These are phyloP conservation scores for Steinernema carpocapsae DNA, from an alignment of 2,888 invertebrate species.

Conservation along the genomic window DNA sequence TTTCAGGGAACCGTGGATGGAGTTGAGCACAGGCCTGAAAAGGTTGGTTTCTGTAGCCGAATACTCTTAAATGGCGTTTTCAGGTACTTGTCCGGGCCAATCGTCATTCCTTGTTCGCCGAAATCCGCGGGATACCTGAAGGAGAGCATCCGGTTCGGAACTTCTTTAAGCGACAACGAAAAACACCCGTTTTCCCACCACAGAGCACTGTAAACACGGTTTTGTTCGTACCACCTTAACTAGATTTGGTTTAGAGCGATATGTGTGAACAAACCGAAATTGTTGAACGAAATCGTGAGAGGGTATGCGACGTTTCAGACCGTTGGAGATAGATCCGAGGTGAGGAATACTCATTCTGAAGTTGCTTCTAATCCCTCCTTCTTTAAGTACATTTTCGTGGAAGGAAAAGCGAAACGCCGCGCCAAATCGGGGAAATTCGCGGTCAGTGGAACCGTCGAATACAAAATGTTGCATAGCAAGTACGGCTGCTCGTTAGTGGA, in stretches of 20 bases:
- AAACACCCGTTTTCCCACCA: slow-evolving; percentile 15
- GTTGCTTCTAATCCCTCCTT: not conserved
- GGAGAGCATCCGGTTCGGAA: slow-evolving; percentile 43
- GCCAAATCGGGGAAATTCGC: slow-evolving; percentile 53
- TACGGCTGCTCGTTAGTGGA: slow-evolving; percentile 50
- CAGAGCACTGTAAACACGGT: not conserved
- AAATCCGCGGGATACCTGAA: slow-evolving; percentile 43
- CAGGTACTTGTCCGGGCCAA: slow-evolving; percentile 52
- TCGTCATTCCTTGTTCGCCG: slow-evolving; percentile 51
- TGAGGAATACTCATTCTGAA: slow-evolving; percentile 3
- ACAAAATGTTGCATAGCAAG: slow-evolving; percentile 45
- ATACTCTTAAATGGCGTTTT: not conserved
- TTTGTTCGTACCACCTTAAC: not conserved
- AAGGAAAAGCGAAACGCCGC: slow-evolving; percentile 44
- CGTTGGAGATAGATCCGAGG: slow-evolving; percentile 48
- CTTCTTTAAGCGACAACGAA: slow-evolving; percentile 14
- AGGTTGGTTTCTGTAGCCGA: not conserved
- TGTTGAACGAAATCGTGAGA: slow-evolving; percentile 40
- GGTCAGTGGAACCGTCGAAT: slow-evolving; percentile 49
- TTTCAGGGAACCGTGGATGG: slow-evolving; percentile 8
- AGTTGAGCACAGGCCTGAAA: slow-evolving; percentile 31
- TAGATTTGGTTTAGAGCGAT: slow-evolving; percentile 43
- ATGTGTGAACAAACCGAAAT: slow-evolving; percentile 43
- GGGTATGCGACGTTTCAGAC: slow-evolving; percentile 52
- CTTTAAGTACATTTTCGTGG: slow-evolving; percentile 52